Evolutionary conservation across 2,113 vertebrate species (phyloP).

Genomic region (Grus americana): DNA sequence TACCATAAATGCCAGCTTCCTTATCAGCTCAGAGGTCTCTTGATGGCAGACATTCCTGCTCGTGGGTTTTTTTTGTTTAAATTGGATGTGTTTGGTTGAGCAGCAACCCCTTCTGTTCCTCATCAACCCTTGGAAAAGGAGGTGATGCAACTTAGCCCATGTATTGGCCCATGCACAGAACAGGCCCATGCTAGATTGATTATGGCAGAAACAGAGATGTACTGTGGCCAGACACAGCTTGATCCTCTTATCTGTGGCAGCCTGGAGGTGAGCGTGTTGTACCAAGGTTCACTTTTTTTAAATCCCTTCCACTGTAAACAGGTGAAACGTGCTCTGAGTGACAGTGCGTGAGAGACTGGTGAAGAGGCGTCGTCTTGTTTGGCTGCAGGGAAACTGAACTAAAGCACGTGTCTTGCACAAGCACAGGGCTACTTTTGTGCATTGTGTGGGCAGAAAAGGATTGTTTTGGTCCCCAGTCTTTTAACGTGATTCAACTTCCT

Average conservation of each 20-base stretch:
- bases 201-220: neutral
- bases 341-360: neutral
- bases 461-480: neutral
- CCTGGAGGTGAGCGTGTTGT: neutral
- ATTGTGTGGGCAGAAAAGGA: neutral
- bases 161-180: neutral
- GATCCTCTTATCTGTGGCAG: neutral
- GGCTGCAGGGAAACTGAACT: neutral
- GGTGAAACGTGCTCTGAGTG: neutral
- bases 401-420: rapidly evolving
- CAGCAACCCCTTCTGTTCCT: neutral
- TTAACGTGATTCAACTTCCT: neutral
- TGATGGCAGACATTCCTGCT: neutral
- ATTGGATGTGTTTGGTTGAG: neutral
- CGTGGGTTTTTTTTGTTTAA: neutral
- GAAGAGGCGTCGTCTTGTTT: neutral
- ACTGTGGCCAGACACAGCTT: neutral
- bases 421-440: neutral
- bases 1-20: neutral
- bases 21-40: neutral
- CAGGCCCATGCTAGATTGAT: neutral
- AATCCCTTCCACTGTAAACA: neutral
- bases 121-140: neutral
- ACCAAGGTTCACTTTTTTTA: neutral
- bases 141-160: neutral